Evolutionary conservation across 2,888 invertebrate species (phyloP).

Genomic region (Perizoma affinitatum): DNA sequence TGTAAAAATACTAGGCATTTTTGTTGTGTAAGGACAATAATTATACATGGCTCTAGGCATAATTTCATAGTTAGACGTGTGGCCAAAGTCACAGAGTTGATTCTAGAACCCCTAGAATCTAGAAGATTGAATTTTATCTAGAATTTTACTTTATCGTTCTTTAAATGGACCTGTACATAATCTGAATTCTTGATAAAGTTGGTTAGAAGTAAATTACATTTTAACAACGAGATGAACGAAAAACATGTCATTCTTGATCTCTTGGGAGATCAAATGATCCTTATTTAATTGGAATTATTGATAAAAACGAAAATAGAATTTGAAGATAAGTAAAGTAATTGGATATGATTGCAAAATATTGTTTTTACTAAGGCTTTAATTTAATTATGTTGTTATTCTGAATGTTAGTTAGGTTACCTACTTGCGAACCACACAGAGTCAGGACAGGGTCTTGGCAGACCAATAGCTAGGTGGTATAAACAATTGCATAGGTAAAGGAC

Average conservation of each 20-base stretch:
- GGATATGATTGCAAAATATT: constrained; percentile 1
- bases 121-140: background rate
- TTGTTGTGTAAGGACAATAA: no score
- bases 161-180: no score
- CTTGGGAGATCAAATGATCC: background rate
- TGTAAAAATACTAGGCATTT: no score
- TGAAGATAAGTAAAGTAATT: background rate
- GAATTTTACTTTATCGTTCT: background rate
- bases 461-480: no score
- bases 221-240: background rate
- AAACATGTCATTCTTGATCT: background rate
- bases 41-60: no score
- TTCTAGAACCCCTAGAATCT: no score
- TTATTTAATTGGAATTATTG: background rate
- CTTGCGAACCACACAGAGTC: no score
- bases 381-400: background rate
- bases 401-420: background rate
- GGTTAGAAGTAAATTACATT: no score
- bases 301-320: background rate
- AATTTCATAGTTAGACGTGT: no score
- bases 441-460: no score
- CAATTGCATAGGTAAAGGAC: no score
- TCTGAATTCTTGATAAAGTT: background rate
- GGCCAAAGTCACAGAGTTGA: no score
- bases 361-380: background rate